phyloP scores from a whole-genome alignment of 2,888 invertebrate genomes.

The Machimus atricapillus region DNA sequence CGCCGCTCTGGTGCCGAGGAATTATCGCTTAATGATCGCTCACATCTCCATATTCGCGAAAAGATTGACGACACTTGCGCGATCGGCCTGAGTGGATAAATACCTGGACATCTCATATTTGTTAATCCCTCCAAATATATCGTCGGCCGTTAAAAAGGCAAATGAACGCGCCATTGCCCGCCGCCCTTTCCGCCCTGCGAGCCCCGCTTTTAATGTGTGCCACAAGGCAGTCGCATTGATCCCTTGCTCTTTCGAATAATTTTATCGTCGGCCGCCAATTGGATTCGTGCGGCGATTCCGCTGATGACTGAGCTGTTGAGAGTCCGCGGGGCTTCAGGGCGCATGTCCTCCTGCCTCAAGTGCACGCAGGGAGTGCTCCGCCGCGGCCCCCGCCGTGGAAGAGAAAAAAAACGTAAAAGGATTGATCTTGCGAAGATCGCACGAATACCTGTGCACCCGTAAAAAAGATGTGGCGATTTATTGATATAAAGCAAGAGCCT shows the following conservation, averaged over 20 bases:
- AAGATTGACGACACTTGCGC: conserved; percentile 26
- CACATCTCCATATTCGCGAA: conserved; percentile 30
- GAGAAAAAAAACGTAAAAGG: not conserved
- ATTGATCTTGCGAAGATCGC: not conserved
- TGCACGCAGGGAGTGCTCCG: not conserved
- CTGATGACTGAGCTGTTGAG: conserved; percentile 12
- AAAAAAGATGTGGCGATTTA: not conserved
- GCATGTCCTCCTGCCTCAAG: not conserved
- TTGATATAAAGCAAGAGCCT: conserved; percentile 13
- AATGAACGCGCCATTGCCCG: conserved; percentile 4
- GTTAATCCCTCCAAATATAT: conserved; percentile 25
- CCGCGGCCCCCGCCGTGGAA: not conserved
- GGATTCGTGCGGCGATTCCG: conserved; percentile 15
- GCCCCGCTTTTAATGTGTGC: not conserved
- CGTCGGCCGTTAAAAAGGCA: conserved; percentile 14
- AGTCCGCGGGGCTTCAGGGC: not conserved
- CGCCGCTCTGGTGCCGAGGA: not conserved
- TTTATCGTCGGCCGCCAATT: conserved; percentile 15
- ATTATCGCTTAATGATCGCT: conserved; percentile 36
- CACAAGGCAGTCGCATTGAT: conserved; percentile 29
- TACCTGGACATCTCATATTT: conserved; percentile 29
- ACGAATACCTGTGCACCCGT: not conserved
- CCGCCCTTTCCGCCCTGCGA: not conserved
- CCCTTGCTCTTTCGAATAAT: conserved; percentile 27
- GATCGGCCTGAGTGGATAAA: conserved; percentile 5